These are phyloP conservation scores for Brotula barbata DNA, from an alignment of 2,797 vertebrate genomes.

Conservation along the genomic window DNA sequence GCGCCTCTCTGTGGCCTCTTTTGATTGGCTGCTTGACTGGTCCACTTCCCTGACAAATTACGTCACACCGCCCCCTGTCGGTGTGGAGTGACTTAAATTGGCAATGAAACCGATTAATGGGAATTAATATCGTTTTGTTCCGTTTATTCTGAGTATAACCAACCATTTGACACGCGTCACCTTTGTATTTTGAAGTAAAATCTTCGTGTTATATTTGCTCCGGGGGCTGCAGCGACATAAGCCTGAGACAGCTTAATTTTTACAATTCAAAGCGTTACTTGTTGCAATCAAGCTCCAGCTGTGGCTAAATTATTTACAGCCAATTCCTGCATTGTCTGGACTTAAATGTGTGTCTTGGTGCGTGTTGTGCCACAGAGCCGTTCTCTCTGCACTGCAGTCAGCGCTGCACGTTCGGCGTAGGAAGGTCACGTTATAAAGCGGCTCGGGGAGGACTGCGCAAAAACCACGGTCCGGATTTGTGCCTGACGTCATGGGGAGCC, in stretches of 20 bases:
- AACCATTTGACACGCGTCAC: not conserved
- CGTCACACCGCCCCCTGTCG: constrained; percentile 40
- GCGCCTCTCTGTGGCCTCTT: constrained; percentile 47
- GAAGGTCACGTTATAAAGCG: constrained; percentile 72
- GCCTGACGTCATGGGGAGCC: constrained; percentile 80
- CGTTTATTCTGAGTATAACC: not conserved
- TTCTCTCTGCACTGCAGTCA: constrained; percentile 74
- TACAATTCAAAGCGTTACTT: constrained; percentile 5
- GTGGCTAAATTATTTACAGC: not conserved
- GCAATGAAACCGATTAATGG: not conserved
- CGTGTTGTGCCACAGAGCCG: not conserved
- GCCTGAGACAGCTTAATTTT: not conserved
- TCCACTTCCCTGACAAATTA: fast-evolving
- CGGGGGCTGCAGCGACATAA: not conserved
- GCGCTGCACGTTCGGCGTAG: constrained; percentile 56
- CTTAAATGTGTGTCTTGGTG: not conserved
- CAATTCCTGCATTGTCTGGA: not conserved
- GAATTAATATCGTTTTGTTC: constrained; percentile 26
- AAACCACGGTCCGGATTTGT: constrained; percentile 76
- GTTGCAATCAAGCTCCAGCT: constrained; percentile 8
- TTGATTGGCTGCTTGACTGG: constrained; percentile 49
- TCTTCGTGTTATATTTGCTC: not conserved
- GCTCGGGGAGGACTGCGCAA: constrained; percentile 77
- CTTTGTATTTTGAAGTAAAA: too few species aligned
- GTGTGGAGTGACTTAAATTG: too few species aligned